Evolutionary conservation across 1,140 invertebrate genomes (phyloP).

Genomic region (Lucilia cuprina): DNA sequence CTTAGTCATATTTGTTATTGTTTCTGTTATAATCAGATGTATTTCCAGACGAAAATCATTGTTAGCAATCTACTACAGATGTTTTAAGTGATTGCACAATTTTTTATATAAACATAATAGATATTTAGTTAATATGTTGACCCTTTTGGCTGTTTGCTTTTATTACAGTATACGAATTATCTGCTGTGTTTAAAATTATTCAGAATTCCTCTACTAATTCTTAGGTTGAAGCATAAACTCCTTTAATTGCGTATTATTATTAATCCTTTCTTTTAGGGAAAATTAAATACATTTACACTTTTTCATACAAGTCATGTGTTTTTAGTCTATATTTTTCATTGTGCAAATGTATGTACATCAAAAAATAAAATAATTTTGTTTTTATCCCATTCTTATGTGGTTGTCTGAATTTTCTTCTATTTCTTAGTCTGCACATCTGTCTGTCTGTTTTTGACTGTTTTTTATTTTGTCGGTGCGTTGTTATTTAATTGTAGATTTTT

Average conservation of each 20-base stretch:
- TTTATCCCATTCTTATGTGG: background rate
- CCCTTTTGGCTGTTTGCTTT: background rate
- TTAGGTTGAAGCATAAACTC: background rate
- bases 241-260: background rate
- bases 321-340: background rate
- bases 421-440: background rate
- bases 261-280: background rate
- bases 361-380: too few relatives aligned
- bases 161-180: background rate
- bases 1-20: background rate
- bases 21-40: background rate
- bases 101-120: background rate
- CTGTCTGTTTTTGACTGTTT: background rate
- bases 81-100: background rate
- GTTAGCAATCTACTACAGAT: background rate
- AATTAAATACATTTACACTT: background rate
- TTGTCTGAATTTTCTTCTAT: background rate
- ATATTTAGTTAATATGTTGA: background rate
- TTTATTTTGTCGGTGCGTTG: background rate
- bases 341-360: background rate
- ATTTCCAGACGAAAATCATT: background rate
- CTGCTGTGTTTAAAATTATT: background rate
- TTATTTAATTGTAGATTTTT: background rate
- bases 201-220: too few relatives aligned
- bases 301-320: slow-evolving; percentile 5